A percentile compares a stretch with the other conserved stretches of the same genome.
These are phyloP conservation scores for Macrochelys suwanniensis DNA, from an alignment of 2,797 vertebrate genomes.

Conservation along the genomic window DNA sequence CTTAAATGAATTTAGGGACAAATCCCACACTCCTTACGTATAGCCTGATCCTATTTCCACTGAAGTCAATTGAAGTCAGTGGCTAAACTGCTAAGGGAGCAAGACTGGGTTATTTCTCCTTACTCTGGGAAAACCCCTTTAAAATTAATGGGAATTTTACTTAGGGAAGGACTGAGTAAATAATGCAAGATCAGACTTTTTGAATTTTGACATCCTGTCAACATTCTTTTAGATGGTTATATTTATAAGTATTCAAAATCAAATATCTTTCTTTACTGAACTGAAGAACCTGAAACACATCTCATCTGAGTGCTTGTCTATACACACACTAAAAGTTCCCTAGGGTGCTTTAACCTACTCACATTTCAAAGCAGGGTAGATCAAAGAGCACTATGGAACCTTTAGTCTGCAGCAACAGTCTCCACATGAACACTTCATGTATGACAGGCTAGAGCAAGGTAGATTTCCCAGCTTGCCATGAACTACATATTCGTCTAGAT, in stretches of 20 bases:
- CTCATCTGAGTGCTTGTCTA: not conserved
- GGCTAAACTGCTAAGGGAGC: no score
- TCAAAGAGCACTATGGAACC: not conserved
- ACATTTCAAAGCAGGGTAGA: not conserved
- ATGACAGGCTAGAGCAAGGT: not conserved
- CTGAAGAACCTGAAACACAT: not conserved
- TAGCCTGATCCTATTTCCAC: not conserved
- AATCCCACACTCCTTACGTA: not conserved
- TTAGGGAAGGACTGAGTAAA: not conserved
- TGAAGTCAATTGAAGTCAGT: not conserved
- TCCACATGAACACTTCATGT: not conserved
- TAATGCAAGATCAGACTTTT: not conserved
- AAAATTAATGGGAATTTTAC: not conserved
- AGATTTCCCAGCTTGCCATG: not conserved
- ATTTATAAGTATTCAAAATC: not conserved
- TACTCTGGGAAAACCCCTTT: not conserved
- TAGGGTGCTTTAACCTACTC: not conserved
- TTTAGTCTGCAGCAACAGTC: not conserved
- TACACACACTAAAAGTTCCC: not conserved
- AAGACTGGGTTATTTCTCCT: not conserved
- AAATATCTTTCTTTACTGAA: not conserved
- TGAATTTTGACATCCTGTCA: not conserved
- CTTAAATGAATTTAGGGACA: not conserved
- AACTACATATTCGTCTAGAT: not conserved
- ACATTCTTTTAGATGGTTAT: not conserved